Evolutionary conservation across 2,113 vertebrate species (phyloP).

Genomic region (Hypocryptadius cinnamomeus): DNA sequence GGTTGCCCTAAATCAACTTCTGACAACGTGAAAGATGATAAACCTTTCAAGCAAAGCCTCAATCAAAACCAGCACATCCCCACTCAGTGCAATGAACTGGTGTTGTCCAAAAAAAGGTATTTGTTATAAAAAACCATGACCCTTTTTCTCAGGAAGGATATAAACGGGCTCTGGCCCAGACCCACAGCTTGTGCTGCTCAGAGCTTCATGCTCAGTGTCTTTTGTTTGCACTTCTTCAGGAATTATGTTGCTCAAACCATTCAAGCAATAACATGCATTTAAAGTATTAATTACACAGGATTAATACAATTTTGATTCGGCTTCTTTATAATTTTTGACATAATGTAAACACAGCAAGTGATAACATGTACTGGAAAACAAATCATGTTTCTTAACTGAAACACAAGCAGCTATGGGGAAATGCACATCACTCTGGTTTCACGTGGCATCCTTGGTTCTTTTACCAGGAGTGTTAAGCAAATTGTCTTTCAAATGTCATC

Average conservation of each 20-base stretch:
- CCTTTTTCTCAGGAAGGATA: neutral
- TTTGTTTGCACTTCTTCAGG: neutral
- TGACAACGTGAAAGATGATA: neutral
- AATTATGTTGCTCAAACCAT: neutral
- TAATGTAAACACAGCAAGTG: conserved; percentile 11
- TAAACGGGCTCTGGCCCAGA: neutral
- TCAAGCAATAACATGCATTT: neutral
- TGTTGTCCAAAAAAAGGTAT: neutral
- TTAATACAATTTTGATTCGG: neutral
- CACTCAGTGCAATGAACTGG: neutral
- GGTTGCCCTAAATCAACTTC: neutral
- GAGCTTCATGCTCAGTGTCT: neutral
- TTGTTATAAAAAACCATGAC: neutral
- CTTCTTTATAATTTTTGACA: neutral
- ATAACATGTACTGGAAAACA: conserved; percentile 6
- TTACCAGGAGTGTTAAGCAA: neutral
- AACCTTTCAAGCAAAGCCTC: neutral
- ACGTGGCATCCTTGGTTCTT: neutral
- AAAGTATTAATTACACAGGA: neutral
- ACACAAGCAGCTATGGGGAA: conserved; percentile 7
- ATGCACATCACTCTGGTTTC: neutral
- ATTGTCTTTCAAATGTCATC: neutral
- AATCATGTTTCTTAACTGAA: neutral
- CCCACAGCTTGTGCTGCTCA: neutral
- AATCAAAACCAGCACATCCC: neutral